Conservation (phyloP, 2,888 invertebrate species). For the Cephus pygmeus region DNA sequence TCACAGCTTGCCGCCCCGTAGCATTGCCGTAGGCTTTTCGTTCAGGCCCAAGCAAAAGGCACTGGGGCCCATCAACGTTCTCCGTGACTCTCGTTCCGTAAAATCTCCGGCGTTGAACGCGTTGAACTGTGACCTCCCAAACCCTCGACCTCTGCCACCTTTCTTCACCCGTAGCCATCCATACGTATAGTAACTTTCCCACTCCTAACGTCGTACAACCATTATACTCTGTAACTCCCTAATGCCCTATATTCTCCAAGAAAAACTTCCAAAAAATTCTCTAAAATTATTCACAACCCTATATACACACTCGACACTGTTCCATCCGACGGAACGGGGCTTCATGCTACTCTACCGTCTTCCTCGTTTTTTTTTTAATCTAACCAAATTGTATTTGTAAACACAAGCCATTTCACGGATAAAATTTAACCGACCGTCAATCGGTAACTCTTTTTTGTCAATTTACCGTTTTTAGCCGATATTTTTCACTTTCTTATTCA, state of each 20-base stretch:
- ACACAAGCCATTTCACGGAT: neutral
- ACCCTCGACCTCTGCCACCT: conserved; percentile 1
- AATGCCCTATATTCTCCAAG: neutral
- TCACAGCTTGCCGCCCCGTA: conserved; percentile 55
- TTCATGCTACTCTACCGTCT: neutral
- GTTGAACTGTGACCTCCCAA: conserved; percentile 52
- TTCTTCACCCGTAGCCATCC: neutral
- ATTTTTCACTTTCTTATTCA: neutral
- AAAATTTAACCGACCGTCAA: neutral
- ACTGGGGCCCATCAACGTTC: conserved; percentile 31
- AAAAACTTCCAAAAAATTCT: neutral
- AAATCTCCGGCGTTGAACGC: conserved; percentile 48
- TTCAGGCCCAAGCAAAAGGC: conserved; percentile 18
- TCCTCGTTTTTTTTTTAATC: neutral
- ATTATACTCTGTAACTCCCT: neutral
- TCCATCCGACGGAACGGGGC: neutral
- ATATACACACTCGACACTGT: neutral
- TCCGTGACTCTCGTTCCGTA: conserved; percentile 21
- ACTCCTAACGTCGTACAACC: neutral
- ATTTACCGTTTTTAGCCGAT: neutral
- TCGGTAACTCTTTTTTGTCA: neutral
- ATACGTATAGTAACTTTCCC: neutral
- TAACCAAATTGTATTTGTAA: neutral
- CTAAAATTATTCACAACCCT: neutral
- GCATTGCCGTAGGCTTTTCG: conserved; percentile 30